A percentile compares a stretch with the other conserved stretches of the same genome.
phyloP scores from a whole-genome alignment of 2,797 vertebrate genomes.

The Dermochelys coriacea region DNA sequence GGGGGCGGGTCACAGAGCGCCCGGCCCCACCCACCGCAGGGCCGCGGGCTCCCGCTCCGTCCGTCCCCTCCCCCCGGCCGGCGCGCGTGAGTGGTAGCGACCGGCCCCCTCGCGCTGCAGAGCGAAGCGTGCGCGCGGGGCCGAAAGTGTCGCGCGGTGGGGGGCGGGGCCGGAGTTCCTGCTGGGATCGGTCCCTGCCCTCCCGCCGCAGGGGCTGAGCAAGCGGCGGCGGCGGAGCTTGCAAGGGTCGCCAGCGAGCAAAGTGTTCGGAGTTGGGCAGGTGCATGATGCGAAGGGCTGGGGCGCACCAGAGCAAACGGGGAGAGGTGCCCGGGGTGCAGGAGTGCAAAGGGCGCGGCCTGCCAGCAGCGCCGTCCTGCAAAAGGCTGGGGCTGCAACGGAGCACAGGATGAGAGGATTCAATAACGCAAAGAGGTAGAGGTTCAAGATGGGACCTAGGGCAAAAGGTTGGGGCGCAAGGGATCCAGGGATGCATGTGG shows the following conservation, averaged over 20 bases:
- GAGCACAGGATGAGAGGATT: too few relatives aligned
- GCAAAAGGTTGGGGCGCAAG: background rate
- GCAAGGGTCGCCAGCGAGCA: background rate
- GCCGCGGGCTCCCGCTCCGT: background rate
- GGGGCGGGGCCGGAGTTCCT: fast-evolving
- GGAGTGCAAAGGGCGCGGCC: too few relatives aligned
- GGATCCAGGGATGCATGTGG: background rate
- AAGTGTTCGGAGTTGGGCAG: too few relatives aligned
- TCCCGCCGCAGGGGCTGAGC: background rate
- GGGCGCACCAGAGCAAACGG: background rate
- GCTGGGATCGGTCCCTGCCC: background rate
- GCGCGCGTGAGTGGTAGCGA: background rate
- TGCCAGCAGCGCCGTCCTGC: background rate
- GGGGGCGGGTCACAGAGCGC: fast-evolving
- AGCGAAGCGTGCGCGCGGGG: too few relatives aligned
- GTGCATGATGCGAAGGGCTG: background rate
- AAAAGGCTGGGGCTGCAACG: background rate
- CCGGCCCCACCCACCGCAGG: background rate
- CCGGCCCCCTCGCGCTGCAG: background rate
- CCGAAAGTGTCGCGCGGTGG: too few relatives aligned
- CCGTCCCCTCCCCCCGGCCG: too few relatives aligned
- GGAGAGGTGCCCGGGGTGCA: background rate
- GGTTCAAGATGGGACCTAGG: background rate
- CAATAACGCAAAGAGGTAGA: background rate
- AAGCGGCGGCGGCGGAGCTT: background rate